Conservation (phyloP, 2,113 vertebrate genomes). For the Drymodes brunneopygia region DNA sequence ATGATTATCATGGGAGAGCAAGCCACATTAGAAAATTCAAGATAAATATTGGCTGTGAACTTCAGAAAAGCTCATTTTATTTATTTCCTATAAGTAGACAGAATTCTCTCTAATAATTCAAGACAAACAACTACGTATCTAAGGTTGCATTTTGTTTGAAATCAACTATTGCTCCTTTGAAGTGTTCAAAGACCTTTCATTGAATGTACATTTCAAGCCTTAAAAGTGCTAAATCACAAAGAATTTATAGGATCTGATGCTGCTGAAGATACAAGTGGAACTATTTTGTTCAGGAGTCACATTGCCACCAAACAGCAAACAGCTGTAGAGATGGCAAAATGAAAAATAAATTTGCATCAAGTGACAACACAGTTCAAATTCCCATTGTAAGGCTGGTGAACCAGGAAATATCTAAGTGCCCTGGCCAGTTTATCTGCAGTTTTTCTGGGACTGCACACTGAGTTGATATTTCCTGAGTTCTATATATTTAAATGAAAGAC, state of each 20-base stretch:
- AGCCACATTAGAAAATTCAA: background rate
- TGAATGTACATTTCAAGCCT: background rate
- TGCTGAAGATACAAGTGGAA: background rate
- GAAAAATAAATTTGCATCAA: background rate
- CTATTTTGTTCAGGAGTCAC: background rate
- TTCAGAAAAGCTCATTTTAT: background rate
- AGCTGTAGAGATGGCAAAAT: background rate
- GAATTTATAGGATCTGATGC: background rate
- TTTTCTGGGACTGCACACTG: background rate
- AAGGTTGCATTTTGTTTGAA: background rate
- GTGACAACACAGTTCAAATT: background rate
- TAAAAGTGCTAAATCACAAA: background rate
- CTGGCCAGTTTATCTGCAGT: background rate
- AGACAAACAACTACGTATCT: background rate
- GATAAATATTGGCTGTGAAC: background rate
- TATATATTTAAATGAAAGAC: background rate
- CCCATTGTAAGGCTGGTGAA: background rate
- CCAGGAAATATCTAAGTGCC: background rate
- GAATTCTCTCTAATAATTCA: background rate
- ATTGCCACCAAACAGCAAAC: background rate
- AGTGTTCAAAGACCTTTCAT: background rate
- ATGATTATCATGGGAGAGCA: background rate
- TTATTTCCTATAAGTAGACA: background rate
- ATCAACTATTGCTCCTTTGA: background rate
- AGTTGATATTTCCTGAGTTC: background rate